Percentiles rank a stretch among this genome's conserved stretches.
Evolutionary conservation across 2,797 vertebrate species (phyloP).

Genomic region (Cyclura pinguis): DNA sequence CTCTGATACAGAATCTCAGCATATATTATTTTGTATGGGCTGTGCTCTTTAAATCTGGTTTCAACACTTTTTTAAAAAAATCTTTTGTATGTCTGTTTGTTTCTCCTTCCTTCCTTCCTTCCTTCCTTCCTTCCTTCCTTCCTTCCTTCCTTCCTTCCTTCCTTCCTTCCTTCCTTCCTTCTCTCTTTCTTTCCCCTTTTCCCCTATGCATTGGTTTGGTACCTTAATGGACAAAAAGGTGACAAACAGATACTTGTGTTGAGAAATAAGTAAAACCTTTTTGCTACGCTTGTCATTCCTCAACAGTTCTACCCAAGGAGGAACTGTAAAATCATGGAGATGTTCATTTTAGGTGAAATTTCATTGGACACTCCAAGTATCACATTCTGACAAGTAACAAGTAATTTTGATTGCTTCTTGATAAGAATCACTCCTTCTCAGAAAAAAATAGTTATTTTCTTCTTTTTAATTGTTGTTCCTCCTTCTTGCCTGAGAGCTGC

Average conservation of each 20-base stretch:
- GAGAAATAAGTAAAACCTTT: not conserved
- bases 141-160: no score
- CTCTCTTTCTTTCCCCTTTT: not conserved
- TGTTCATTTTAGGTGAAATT: not conserved
- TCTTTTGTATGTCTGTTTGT: no score
- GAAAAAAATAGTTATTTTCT: slow-evolving; percentile 57
- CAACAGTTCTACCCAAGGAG: not conserved
- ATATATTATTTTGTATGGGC: no score
- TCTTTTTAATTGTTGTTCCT: slow-evolving; percentile 85
- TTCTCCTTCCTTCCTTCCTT: not conserved
- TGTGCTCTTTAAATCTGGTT: no score
- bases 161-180: not conserved
- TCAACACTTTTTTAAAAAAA: no score
- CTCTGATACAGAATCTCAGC: no score
- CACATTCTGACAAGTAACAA: slow-evolving; percentile 24
- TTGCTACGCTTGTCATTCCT: not conserved
- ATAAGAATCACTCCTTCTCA: slow-evolving; percentile 47
- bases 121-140: no score
- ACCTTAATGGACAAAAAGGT: no score
- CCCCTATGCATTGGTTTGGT: no score
- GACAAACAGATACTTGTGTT: no score
- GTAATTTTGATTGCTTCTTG: slow-evolving; percentile 50
- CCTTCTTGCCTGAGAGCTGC: slow-evolving; percentile 87
- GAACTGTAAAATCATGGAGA: not conserved
- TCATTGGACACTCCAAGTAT: not conserved